Base-by-base conservation (phyloP, 2,888 invertebrate genomes). In the Griposia aprilina region DNA sequence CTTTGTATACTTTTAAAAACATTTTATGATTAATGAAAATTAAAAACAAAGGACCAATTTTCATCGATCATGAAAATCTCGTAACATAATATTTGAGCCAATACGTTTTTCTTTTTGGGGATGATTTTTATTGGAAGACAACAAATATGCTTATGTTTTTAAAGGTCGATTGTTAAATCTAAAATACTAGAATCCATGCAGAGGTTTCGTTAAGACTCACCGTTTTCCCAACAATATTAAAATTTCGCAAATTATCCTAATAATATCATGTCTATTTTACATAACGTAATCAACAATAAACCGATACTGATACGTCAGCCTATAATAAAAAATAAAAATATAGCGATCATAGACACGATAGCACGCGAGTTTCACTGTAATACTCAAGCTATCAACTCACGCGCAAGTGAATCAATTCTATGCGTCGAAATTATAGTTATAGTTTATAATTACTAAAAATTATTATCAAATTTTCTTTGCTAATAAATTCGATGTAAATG, bases 291-390 rank as follows among this genome's bases (percentile, higher is more conserved):
- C 52, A 72, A 76, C 66, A 76, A 26, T 65, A 74, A 13, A 26
- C 41, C 60, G 70, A 55, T 74, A 80, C 41, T 77, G 63, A 67
- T 74, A 80, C 57, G 20, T 10, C 30, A 15, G 15, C 20, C 30
- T 41, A n/a, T 57, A 72, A 41, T n/a, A 20, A n/a, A 62, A 81
- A 76, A 73, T 72, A 45, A 10, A 36, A 57, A 74, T 73, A 72
- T 73, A 55, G 36, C 67, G 41, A 70, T 65, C 62, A 67, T n/a
- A 72, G 20, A 62, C 65, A 78, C 65, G 75, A 65, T 3, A 79
- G 59, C 88, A 90, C 88, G 90, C 90, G 77, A 90, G 83, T 91
- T 91, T 92, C 90, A 88, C 90, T 89, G 82, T 76, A 84, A 87
- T 74, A 77, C 60, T 76, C 11, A 17, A 67, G 66, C 26, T 57